phyloP scores from a whole-genome alignment of 2,113 vertebrate genomes.

The Cochlearius cochlearius region DNA sequence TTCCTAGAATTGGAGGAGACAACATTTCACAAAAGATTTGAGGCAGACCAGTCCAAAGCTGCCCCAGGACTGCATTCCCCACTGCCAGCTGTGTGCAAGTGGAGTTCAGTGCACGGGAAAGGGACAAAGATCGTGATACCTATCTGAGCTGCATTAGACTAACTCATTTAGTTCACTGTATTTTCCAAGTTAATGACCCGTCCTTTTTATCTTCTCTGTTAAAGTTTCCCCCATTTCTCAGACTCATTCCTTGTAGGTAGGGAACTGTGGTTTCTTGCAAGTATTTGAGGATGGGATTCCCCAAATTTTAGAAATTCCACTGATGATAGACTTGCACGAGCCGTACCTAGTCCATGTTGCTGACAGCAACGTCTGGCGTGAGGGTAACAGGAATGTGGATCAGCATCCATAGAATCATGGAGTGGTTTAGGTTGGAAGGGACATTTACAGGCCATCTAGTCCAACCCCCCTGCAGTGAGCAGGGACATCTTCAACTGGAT shows the following conservation, averaged over 20 bases:
- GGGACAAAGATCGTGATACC: background rate
- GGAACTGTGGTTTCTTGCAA: background rate
- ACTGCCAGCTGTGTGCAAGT: background rate
- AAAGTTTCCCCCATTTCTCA: background rate
- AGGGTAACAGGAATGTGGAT: background rate
- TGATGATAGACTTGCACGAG: background rate
- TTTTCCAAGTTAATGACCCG: background rate
- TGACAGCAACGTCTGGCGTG: background rate
- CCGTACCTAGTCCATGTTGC: fast-evolving
- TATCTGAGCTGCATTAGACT: background rate
- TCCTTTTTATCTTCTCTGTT: background rate
- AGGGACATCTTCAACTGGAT: background rate
- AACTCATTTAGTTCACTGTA: background rate
- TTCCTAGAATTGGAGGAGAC: background rate
- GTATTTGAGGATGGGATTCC: background rate
- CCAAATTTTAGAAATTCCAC: background rate
- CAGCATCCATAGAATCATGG: background rate
- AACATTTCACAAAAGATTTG: background rate
- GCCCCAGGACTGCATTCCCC: background rate
- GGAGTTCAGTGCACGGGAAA: background rate
- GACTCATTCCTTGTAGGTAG: background rate
- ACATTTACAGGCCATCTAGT: background rate
- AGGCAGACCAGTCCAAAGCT: background rate
- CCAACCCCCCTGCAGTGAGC: background rate
- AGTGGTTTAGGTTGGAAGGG: background rate